phyloP scores from a whole-genome alignment of 2,113 vertebrate genomes.

The Mirza zaza region DNA sequence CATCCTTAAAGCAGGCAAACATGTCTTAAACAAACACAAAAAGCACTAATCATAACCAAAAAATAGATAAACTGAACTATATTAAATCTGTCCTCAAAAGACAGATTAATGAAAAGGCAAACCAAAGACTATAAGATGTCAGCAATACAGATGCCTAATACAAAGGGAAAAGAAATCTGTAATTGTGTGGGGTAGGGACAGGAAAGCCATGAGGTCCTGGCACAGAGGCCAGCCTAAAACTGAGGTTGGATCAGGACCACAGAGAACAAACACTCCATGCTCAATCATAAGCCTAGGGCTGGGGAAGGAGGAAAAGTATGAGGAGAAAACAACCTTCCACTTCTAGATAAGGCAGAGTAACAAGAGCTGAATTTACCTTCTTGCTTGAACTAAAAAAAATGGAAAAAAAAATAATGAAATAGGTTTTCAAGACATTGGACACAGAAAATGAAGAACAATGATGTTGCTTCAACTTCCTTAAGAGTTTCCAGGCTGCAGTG shows the following conservation, averaged over 20 bases:
- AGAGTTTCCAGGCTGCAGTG: background rate
- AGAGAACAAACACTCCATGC: background rate
- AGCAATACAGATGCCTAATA: background rate
- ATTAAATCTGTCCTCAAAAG: background rate
- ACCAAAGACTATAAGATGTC: background rate
- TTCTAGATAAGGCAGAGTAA: background rate
- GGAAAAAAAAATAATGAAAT: background rate
- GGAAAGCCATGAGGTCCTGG: background rate
- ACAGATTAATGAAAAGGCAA: background rate
- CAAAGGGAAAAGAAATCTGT: background rate
- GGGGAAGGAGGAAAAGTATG: background rate
- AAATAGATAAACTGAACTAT: background rate
- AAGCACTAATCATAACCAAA: background rate
- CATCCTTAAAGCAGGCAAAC: background rate
- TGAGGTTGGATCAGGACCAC: background rate
- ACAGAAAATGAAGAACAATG: background rate
- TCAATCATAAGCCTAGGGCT: background rate
- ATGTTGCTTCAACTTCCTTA: background rate
- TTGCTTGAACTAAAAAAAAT: background rate
- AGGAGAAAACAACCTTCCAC: background rate
- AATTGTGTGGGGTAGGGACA: background rate
- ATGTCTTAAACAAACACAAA: background rate
- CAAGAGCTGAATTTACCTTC: background rate
- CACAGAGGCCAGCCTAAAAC: background rate
- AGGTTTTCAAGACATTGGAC: background rate